These are phyloP conservation scores for Sinodicranocentrus sp. DNA, from an alignment of 2,888 invertebrate species.

Conservation along the genomic window DNA sequence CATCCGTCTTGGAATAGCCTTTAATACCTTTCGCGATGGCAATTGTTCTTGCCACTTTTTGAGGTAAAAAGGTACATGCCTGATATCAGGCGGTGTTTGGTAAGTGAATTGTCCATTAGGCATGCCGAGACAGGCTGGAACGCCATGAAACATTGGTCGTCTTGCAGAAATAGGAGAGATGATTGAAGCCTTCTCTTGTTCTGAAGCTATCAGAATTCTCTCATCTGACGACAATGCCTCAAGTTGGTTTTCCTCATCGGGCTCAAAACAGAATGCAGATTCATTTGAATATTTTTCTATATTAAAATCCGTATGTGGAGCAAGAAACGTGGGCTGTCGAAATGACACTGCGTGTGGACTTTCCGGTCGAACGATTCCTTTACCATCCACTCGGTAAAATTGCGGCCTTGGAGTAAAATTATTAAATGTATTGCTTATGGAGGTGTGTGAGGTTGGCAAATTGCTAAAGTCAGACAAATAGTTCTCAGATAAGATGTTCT, in stretches of 20 bases:
- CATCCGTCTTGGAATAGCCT: background rate
- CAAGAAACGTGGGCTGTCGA: slow-evolving; percentile 40
- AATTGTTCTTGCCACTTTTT: slow-evolving; percentile 55
- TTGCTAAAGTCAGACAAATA: too few relatives aligned
- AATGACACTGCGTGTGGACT: background rate
- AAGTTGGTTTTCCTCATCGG: slow-evolving; percentile 54
- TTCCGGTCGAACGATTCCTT: slow-evolving; percentile 31
- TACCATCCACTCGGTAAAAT: slow-evolving; percentile 46
- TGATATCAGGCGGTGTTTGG: background rate
- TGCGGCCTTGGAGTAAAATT: slow-evolving; percentile 1
- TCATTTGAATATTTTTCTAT: too few relatives aligned
- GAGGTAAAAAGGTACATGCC: slow-evolving; percentile 26
- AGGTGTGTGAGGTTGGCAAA: too few relatives aligned
- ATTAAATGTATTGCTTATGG: too few relatives aligned
- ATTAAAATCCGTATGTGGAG: too few relatives aligned
- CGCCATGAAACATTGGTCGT: slow-evolving; percentile 48
- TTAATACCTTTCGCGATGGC: slow-evolving; percentile 20
- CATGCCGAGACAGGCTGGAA: slow-evolving; percentile 42
- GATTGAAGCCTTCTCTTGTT: slow-evolving; percentile 21
- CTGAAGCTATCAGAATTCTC: background rate
- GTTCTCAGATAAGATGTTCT: background rate
- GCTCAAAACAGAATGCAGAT: background rate
- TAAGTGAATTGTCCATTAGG: background rate
- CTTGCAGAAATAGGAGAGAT: too few relatives aligned
- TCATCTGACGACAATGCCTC: slow-evolving; percentile 31